Conservation (phyloP, 2,888 invertebrate genomes). For the Napeogenes sylphis region DNA sequence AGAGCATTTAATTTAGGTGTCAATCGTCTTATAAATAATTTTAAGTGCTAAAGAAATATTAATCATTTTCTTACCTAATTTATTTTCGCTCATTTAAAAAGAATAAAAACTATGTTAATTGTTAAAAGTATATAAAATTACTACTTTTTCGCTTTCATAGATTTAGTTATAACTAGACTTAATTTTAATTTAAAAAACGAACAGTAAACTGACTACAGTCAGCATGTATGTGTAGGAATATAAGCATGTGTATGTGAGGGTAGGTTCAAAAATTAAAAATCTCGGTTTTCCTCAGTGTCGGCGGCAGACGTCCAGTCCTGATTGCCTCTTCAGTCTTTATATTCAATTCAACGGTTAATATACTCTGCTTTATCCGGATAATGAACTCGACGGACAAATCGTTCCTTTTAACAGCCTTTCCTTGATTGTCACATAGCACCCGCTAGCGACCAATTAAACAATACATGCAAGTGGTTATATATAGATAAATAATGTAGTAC, state of each 20-base stretch:
- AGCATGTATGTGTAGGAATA: not conserved
- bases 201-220: slow-evolving; percentile 17
- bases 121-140: too few relatives aligned
- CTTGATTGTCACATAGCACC: slow-evolving; percentile 25
- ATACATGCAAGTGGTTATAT: too few relatives aligned
- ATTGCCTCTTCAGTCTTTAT: slow-evolving; percentile 62
- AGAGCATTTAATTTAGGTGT: too few relatives aligned
- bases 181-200: not conserved
- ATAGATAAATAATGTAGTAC: too few relatives aligned
- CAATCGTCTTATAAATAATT: too few relatives aligned
- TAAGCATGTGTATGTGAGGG: slow-evolving; percentile 30
- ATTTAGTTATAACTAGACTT: too few relatives aligned
- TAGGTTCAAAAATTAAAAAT: slow-evolving; percentile 69
- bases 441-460: not conserved
- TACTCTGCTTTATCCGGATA: slow-evolving; percentile 71
- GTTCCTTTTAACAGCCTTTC: slow-evolving; percentile 32
- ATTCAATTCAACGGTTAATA: slow-evolving; percentile 62
- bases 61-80: too few relatives aligned
- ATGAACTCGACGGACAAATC: slow-evolving; percentile 34
- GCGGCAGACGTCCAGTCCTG: slow-evolving; percentile 58
- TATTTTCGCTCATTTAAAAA: too few relatives aligned
- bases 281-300: slow-evolving; percentile 60
- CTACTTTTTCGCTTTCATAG: too few relatives aligned
- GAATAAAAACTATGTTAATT: too few relatives aligned
- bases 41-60: too few relatives aligned